Evolutionary conservation across 2,113 vertebrate genomes (phyloP), one percentile per base, ranked within the genome.

Genomic region (Microtus richardsoni): DNA sequence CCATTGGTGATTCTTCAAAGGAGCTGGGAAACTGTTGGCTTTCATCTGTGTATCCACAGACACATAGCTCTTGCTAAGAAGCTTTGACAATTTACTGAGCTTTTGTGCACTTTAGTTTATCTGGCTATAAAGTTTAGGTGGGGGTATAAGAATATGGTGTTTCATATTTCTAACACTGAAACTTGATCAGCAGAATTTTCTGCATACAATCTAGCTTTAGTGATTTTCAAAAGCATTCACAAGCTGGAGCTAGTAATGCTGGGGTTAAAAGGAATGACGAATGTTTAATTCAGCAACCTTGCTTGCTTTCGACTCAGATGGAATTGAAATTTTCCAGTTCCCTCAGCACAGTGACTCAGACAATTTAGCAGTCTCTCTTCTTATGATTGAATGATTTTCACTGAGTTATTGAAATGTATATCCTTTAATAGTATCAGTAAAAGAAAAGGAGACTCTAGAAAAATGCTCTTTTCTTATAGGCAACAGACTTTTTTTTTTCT

Each of bases 391-490:
- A 93, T 80, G 39, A 16, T 91, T 89, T 86, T 93, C 90, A 75
- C 92, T 86, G 36, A 64, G 78, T 94, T 93, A 77, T 22, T 49
- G 44, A 73, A 91, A 47, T 94, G 70, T 74, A 36, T 44, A 13
- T 73, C 39, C 82, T 93, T 93, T 44, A 91, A 0, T 91, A 47
- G n/a, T 73, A 39, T 73, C 44, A 82, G 36, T 68, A 82, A 89
- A 44, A 94, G 77, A 60, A 64, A 92, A 77, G 90, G 85, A 30
- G 10, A 86, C 74, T 77, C 86, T 87, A 84, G 89, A 87, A 94
- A 77, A 89, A 44, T 21, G 4, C 36, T 82, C 93, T 97, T 95
- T 94, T 96, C 89, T 96, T 96, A 82, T 68, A 75, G 77, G 80
- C 41, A 86, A 2, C 41, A 86, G 64, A 28, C 19, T 95, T 87